Base-by-base conservation (phyloP, 2,113 vertebrate species). In the Osmerus mordax region DNA sequence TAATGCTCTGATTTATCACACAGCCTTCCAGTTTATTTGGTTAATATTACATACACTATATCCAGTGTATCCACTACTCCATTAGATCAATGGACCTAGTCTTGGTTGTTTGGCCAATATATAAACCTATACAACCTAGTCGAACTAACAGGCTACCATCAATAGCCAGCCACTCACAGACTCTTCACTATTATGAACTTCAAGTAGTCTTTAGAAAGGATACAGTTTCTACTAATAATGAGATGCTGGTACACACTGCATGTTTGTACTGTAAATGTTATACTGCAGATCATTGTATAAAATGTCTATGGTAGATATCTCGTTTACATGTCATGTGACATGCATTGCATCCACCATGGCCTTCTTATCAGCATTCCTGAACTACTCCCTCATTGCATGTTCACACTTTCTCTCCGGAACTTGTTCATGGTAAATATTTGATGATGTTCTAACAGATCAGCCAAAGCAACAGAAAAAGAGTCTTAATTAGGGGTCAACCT, bases 141-240 rank as follows among this genome's bases (percentile, higher is more conserved):
- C 86, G 78, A 84, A 79, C 65, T 85, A 87, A 84, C 79, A 53
- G 78, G 80, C 83, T 77, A 73, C 79, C 87, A 92, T 90, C 89
- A 70, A 91, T 91, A 88, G 65, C 51, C 82, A 83, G 69, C 77
- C 67, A 70, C 81, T 47, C 41, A 12, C 41, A 47, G 41, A 47
- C 41, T 11, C 9, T 47, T 2, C 41, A 47, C 41, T 9, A 2
- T 12, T 11, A 76, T 73, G 68, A 83, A 79, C 67, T 67, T 23
- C 47, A 72, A 71, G 77, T 51, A 78, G 73, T 14, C 47, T 65
- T 55, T 36, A 47, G 2, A 47, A 1, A 47, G 41, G 41, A 47
- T 2, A 47, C 41, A 47, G 41, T 47, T 8, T 11, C 41, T 47
- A 11, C 41, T 47, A 47, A 47, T 12, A 47, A 47, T 47, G 41